A percentile compares a stretch with the other conserved stretches of the same genome.
These are phyloP conservation scores for Hydrophis major DNA, from an alignment of 2,797 vertebrate genomes.

Conservation along the genomic window DNA sequence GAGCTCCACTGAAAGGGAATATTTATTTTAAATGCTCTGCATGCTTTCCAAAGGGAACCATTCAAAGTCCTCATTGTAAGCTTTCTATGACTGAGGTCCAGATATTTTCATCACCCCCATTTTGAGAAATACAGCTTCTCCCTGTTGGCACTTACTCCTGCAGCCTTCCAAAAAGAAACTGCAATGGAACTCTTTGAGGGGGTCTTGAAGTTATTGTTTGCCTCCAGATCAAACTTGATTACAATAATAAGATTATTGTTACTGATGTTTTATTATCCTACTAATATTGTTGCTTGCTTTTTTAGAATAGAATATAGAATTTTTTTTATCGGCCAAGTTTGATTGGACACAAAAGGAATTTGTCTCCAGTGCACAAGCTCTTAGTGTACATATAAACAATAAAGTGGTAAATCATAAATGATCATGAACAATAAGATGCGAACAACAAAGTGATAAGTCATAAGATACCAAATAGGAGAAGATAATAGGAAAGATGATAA, in stretches of 20 bases:
- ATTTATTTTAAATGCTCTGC: background rate
- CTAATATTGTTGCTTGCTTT: background rate
- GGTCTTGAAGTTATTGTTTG: background rate
- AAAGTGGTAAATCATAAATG: no score
- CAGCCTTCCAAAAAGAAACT: background rate
- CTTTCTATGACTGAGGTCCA: background rate
- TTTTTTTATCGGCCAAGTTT: no score
- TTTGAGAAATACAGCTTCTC: background rate
- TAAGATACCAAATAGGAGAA: no score
- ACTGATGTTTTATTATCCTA: background rate
- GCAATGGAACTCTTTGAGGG: background rate
- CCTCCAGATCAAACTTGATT: background rate
- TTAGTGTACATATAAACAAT: no score
- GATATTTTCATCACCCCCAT: background rate
- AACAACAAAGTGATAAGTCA: no score
- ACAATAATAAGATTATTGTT: background rate
- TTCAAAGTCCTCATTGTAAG: background rate
- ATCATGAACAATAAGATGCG: no score
- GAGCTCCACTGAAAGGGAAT: background rate
- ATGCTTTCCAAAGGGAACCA: background rate
- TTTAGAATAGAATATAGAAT: background rate
- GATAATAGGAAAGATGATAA: no score
- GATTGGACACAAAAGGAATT: no score
- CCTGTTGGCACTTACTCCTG: background rate
- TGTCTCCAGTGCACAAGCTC: no score